These are phyloP conservation scores for Helostoma temminkii DNA, from an alignment of 2,797 vertebrate species.

Conservation along the genomic window DNA sequence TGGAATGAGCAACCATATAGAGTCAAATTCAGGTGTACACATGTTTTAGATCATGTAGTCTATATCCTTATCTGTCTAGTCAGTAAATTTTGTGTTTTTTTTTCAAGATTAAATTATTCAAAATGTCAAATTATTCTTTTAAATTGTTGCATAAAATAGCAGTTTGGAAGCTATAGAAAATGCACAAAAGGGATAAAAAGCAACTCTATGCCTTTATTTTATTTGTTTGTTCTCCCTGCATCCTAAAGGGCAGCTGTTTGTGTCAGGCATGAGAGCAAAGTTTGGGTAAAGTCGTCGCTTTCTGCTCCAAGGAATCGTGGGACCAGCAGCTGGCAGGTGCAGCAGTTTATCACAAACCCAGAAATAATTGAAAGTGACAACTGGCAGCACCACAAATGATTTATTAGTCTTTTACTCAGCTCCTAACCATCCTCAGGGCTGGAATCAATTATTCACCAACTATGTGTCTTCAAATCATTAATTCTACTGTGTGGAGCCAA, in stretches of 20 bases:
- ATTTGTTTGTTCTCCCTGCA: too few relatives aligned
- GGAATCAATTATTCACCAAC: conserved; percentile 99
- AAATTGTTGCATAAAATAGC: too few relatives aligned
- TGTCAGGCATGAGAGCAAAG: conserved; percentile 78
- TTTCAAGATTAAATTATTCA: too few relatives aligned
- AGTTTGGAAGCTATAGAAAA: too few relatives aligned
- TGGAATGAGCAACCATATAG: not conserved
- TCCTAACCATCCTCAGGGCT: conserved; percentile 98
- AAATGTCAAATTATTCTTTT: too few relatives aligned
- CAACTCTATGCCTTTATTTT: too few relatives aligned
- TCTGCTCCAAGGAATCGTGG: conserved; percentile 88
- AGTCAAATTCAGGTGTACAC: not conserved
- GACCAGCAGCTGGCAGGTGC: conserved; percentile 93
- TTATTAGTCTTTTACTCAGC: conserved; percentile 99
- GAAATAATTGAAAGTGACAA: conserved; percentile 99
- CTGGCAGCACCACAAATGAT: conserved; percentile 99
- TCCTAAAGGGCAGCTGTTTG: conserved; percentile 41
- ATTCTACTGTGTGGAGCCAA: conserved; percentile 96
- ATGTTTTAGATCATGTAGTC: not conserved
- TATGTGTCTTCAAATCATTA: conserved; percentile 99
- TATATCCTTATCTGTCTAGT: not conserved
- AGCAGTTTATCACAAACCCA: conserved; percentile 97
- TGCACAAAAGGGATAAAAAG: too few relatives aligned
- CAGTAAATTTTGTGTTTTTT: not conserved
- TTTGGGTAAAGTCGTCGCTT: conserved; percentile 89